A percentile compares a stretch with the other conserved stretches of the same genome.
Evolutionary conservation across 2,797 vertebrate genomes (phyloP).

Genomic region (Eulemur mongoz): DNA sequence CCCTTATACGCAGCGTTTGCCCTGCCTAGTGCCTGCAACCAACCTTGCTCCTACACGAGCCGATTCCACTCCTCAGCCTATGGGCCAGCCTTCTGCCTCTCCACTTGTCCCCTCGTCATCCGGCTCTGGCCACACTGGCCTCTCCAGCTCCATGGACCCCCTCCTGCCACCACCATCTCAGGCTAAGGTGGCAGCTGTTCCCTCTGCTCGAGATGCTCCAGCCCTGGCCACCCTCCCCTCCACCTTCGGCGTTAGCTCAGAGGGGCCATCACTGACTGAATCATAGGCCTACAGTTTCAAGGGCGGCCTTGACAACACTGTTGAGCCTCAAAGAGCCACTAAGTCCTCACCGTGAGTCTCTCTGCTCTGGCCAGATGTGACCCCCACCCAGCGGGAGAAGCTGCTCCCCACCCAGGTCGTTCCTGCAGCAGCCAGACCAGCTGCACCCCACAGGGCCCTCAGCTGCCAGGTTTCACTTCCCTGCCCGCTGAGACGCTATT

Average conservation of each 20-base stretch:
- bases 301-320: too few relatives aligned
- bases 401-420: too few relatives aligned
- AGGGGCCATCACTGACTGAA: neutral
- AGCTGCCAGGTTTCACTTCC: too few relatives aligned
- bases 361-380: too few relatives aligned
- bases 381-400: too few relatives aligned
- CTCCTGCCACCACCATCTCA: neutral
- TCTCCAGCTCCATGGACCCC: neutral
- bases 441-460: neutral
- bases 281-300: neutral
- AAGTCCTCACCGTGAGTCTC: too few relatives aligned
- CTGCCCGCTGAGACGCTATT: too few relatives aligned
- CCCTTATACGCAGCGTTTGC: neutral
- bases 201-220: neutral
- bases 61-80: neutral
- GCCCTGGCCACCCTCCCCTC: neutral
- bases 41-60: neutral
- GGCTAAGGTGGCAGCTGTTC: neutral
- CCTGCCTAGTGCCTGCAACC: neutral
- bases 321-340: too few relatives aligned
- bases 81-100: neutral
- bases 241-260: neutral
- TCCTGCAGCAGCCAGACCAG: too few relatives aligned
- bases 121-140: neutral
- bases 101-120: rapidly evolving